Conservation (phyloP, 2,113 vertebrate genomes). For the Ursus arctos region DNA sequence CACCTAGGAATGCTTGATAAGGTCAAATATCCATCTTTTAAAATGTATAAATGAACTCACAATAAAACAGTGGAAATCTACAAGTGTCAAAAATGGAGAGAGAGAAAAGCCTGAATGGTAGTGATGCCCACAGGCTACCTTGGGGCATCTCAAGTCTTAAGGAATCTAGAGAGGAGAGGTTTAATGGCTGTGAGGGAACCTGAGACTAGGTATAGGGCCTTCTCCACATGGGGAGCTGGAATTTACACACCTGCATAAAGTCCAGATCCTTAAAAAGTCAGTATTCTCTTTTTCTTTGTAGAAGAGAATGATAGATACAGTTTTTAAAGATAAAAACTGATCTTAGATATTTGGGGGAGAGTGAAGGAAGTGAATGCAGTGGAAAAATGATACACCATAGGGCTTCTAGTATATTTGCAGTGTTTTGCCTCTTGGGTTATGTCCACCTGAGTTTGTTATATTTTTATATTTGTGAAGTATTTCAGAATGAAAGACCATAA, state of each 20-base stretch:
- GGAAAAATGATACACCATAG: background rate
- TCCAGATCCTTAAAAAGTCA: background rate
- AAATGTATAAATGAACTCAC: background rate
- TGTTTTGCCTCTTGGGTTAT: background rate
- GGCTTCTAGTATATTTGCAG: background rate
- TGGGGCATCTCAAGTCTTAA: background rate
- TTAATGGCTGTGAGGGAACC: background rate
- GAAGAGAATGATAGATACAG: background rate
- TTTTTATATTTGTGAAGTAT: constrained; percentile 25
- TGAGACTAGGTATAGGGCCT: background rate
- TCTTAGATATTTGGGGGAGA: background rate
- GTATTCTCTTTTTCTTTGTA: background rate
- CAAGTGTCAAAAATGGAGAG: background rate
- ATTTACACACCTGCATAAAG: background rate
- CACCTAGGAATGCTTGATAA: background rate
- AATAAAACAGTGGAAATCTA: constrained; percentile 7
- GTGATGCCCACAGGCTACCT: background rate
- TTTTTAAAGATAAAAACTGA: background rate
- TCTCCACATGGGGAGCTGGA: background rate
- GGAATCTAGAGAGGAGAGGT: background rate
- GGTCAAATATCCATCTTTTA: constrained; percentile 41
- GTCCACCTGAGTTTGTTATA: background rate
- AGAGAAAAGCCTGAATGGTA: background rate
- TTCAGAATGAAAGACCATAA: background rate
- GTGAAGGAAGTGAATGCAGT: background rate